Percentiles rank a stretch among this genome's conserved stretches.
These are phyloP conservation scores for Propithecus perrieri DNA, from an alignment of 2,797 vertebrate species.

Conservation along the genomic window DNA sequence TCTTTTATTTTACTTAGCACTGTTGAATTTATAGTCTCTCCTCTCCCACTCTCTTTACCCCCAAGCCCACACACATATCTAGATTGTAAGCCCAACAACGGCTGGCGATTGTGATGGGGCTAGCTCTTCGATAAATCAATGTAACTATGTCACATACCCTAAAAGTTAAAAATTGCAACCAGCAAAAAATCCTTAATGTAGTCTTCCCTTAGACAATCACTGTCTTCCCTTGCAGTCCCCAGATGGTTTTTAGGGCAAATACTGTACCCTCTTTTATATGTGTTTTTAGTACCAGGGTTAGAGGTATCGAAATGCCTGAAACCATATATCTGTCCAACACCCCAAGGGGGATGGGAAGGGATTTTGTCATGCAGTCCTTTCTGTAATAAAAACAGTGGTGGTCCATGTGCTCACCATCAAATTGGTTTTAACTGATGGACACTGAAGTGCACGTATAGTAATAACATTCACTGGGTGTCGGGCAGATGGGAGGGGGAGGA, in stretches of 20 bases:
- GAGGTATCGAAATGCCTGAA: background rate
- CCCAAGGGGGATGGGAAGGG: background rate
- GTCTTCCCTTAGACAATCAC: background rate
- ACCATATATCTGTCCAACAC: background rate
- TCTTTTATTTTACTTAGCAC: background rate
- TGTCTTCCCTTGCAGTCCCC: background rate
- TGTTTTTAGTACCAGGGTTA: background rate
- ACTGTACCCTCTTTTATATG: background rate
- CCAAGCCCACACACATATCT: fast-evolving
- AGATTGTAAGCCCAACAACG: background rate
- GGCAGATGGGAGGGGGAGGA: too few relatives aligned
- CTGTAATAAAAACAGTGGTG: background rate
- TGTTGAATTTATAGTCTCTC: background rate
- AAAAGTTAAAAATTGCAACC: background rate
- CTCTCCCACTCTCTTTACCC: background rate
- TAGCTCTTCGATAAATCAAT: background rate
- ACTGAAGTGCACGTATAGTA: too few relatives aligned
- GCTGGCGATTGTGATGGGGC: background rate
- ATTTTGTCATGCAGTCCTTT: background rate
- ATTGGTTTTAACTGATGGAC: too few relatives aligned
- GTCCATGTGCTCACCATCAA: background rate
- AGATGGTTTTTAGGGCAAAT: background rate
- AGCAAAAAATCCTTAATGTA: background rate
- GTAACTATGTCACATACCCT: background rate
- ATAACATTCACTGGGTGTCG: too few relatives aligned